phyloP scores from a whole-genome alignment of 2,113 vertebrate genomes.

The Pantherophis guttatus region DNA sequence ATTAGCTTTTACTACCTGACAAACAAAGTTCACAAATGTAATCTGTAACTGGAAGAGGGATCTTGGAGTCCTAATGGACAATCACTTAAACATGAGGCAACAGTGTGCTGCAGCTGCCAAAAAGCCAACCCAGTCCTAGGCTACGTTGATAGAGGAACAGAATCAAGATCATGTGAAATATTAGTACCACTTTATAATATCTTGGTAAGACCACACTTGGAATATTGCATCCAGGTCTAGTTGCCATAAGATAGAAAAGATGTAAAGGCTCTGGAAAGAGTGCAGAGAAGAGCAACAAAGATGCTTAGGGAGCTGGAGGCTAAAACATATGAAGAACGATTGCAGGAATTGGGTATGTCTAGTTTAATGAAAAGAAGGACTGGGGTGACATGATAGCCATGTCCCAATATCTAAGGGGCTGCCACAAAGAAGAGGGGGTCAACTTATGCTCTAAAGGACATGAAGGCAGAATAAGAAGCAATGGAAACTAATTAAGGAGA shows the following conservation, averaged over 20 bases:
- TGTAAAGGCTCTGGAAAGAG: neutral
- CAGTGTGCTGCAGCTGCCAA: neutral
- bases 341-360: no score
- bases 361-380: no score
- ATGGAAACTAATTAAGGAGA: neutral
- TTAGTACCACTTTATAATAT: neutral
- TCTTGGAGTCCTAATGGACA: neutral
- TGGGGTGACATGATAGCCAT: no score
- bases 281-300: no score
- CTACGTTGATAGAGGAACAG: neutral
- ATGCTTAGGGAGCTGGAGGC: no score
- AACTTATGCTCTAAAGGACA: no score
- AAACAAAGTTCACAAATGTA: neutral
- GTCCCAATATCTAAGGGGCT: no score
- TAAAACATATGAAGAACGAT: no score
- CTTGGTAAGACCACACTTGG: neutral
- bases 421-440: no score
- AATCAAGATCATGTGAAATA: neutral
- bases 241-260: neutral
- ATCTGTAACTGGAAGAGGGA: neutral
- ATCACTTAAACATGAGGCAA: neutral
- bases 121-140: neutral
- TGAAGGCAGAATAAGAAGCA: neutral
- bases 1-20: neutral
- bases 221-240: neutral